These are phyloP conservation scores for Acropora yongei DNA, from an alignment of 64 coral and sea anemone genomes.

Conservation along the genomic window DNA sequence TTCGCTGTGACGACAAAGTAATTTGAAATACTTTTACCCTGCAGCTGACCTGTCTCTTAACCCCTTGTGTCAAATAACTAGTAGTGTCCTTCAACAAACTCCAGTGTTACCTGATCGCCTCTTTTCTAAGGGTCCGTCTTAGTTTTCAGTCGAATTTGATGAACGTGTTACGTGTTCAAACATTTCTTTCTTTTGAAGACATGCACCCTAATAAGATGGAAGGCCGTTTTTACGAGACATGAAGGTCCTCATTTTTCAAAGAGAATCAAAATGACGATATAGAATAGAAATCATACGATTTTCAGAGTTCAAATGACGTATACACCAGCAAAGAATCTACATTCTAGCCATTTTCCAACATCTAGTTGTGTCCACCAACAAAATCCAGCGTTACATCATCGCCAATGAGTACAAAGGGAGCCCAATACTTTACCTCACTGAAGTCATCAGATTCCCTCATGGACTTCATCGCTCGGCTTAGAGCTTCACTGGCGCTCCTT, in stretches of 20 bases:
- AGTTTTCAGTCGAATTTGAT: too few species aligned
- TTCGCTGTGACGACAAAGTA: too few species aligned
- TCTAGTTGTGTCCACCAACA: not conserved
- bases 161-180: too few species aligned
- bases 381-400: slow-evolving; percentile 32
- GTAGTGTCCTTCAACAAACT: not conserved
- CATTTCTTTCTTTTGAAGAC: too few species aligned
- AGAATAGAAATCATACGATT: not conserved
- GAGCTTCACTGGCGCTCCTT: slow-evolving; percentile 28
- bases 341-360: not conserved
- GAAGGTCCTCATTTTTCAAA: too few species aligned
- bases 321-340: too few species aligned
- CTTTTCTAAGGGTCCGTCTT: too few species aligned
- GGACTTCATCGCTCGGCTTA: slow-evolving; percentile 18
- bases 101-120: slow-evolving; percentile 29
- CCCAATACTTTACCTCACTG: slow-evolving; percentile 35
- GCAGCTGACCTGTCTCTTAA: too few species aligned
- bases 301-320: not conserved
- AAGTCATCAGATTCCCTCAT: slow-evolving; percentile 10
- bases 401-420: slow-evolving; percentile 32
- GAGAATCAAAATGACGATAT: too few species aligned
- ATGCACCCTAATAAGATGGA: too few species aligned
- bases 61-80: not conserved
- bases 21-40: too few species aligned
- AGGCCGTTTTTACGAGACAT: too few species aligned